Evolutionary conservation across 1,140 invertebrate species (phyloP), one percentile per base, ranked within the genome.

Genomic region (Leucophenga varia): DNA sequence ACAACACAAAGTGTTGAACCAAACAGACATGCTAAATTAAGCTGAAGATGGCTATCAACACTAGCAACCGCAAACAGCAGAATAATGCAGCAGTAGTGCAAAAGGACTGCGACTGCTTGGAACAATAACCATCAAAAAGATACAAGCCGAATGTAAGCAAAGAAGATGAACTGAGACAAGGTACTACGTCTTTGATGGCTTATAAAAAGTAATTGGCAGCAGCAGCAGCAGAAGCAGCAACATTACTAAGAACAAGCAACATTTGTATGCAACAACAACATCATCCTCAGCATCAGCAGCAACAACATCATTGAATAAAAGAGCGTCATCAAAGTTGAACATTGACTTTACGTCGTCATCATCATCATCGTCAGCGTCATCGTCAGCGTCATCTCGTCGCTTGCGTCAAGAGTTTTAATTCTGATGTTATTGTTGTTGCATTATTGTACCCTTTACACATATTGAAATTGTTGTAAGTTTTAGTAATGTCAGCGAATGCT

Each of bases 21-120:
- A 59, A 59, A 56, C 61, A 69, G 65, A 69, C 65, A 69, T 69
- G 65, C 65, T 69, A 69, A 69, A 69, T 69, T 70, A 69, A 69
- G 65, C 65, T 65, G 65, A 70, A 69, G 65, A 69, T 69, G 65
- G 64, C 61, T 69, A 69, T 69, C 65, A 69, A 69, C 65, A 69
- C 65, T 65, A 65, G 52, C 64, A 53, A 43, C 43, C 35, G 35
- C 36, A 16, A 25, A n/a, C 39, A 31, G 38, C 46, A 40, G 41
- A 37, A 41, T 21, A 5, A n/a, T 9, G 14, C 37, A 35, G 2
- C 22, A 49, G 13, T 42, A 45, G 18, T n/a, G n/a, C n/a, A n/a
- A 47, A n/a, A 30, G 30, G 18, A 36, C 41, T 32, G 36, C 20
- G 25, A 36, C 34, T 39, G 22, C 39, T 21, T 25, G 10, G 22